phyloP scores from a whole-genome alignment of 2,797 vertebrate genomes.

The Eutrigla gurnardus region DNA sequence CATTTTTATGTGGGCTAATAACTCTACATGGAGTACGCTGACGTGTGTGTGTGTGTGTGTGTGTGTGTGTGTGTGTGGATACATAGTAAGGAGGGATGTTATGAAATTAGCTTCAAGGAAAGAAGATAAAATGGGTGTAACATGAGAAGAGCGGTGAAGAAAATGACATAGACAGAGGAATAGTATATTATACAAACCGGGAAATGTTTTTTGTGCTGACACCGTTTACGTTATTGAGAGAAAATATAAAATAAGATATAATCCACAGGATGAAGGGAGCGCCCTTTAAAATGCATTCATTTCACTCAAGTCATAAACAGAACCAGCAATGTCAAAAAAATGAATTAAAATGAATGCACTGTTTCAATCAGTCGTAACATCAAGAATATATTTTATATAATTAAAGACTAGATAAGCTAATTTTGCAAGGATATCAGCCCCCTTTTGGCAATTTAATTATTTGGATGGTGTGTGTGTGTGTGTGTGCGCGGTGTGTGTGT shows the following conservation, averaged over 20 bases:
- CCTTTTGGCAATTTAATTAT: slow-evolving; percentile 9
- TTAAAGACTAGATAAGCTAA: no score
- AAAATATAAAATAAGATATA: no score
- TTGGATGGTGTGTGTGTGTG: slow-evolving; percentile 26
- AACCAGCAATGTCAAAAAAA: no score
- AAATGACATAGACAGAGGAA: slow-evolving; percentile 6
- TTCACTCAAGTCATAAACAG: no score
- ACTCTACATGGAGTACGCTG: slow-evolving; percentile 25
- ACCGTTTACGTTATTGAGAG: no score
- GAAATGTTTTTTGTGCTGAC: no score
- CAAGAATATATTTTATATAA: no score
- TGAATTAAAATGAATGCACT: no score
- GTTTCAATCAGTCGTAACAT: no score
- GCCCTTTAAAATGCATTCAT: no score
- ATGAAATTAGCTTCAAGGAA: slow-evolving; percentile 27
- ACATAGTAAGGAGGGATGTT: slow-evolving; percentile 14
- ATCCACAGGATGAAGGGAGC: no score
- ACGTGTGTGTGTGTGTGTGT: slow-evolving; percentile 18
- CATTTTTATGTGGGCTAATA: slow-evolving; percentile 62
- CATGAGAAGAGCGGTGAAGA: background rate
- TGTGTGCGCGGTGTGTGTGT: slow-evolving; percentile 32
- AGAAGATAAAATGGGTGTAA: slow-evolving; percentile 3
- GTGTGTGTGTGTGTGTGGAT: slow-evolving; percentile 10
- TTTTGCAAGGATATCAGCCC: no score
- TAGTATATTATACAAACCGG: background rate